These are phyloP conservation scores for Ianthella basta DNA, from an alignment of 37 sponge, comb jelly and placozoan genomes.

Conservation along the genomic window DNA sequence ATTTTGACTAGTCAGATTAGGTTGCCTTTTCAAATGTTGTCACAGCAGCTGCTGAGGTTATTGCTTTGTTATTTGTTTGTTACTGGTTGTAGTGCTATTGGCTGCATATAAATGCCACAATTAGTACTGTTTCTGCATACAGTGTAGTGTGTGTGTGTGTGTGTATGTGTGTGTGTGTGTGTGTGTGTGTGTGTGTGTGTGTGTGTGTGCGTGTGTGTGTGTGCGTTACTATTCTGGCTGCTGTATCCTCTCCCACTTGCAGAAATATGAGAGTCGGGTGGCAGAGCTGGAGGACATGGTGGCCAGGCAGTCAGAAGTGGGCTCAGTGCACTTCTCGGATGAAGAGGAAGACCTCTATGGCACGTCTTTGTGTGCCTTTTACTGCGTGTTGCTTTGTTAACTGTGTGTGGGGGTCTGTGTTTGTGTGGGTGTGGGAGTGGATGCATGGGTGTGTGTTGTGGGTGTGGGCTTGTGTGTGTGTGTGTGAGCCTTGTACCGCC, in stretches of 20 bases:
- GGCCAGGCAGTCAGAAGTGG: constrained; percentile 36
- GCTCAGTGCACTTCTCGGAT: not conserved
- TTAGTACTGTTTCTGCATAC: not conserved
- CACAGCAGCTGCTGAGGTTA: no score
- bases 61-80: no score
- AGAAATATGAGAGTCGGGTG: constrained; percentile 59
- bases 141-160: constrained; percentile 1
- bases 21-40: no score
- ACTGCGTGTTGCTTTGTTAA: not conserved
- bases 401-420: not conserved
- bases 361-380: not conserved
- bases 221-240: no score
- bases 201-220: not conserved
- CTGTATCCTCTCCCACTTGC: not conserved
- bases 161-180: not conserved
- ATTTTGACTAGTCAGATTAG: no score
- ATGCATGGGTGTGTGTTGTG: not conserved
- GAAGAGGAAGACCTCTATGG: not conserved
- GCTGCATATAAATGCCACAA: not conserved
- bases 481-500: not conserved
- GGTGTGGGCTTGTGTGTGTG: not conserved
- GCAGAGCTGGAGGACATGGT: constrained; percentile 47
- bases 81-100: no score
- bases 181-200: not conserved
- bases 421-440: not conserved